Percentiles rank a stretch among this genome's conserved stretches.
Evolutionary conservation across 1,140 invertebrate genomes (phyloP).

Genomic region (Dermatophagoides farinae): DNA sequence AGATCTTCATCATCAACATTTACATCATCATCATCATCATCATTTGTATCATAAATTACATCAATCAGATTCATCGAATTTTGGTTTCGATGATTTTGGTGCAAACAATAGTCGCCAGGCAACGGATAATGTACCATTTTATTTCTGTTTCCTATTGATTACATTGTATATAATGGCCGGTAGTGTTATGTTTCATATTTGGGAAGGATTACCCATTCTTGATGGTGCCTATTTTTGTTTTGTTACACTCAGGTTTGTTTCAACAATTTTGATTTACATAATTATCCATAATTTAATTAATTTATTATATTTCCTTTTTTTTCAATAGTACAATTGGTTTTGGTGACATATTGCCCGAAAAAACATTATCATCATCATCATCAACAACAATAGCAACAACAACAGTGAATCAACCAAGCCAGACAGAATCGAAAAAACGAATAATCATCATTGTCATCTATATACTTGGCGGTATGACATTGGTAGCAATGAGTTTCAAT

Average conservation of each 20-base stretch:
- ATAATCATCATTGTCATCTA: constrained; percentile 31
- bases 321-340: constrained; percentile 39
- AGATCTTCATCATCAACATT: neutral
- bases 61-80: neutral
- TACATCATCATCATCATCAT: neutral
- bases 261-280: neutral
- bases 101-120: neutral
- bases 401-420: constrained; percentile 21
- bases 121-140: constrained; percentile 17
- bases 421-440: constrained; percentile 24
- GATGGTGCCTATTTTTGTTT: constrained; percentile 23
- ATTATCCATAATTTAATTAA: neutral
- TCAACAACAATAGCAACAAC: no score
- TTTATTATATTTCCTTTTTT: neutral
- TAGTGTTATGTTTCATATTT: constrained; percentile 26
- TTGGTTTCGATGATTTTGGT: neutral
- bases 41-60: neutral
- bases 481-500: constrained; percentile 95
- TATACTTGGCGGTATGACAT: constrained; percentile 52
- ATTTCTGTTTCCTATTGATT: constrained; percentile 19
- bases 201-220: constrained; percentile 28
- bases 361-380: constrained; percentile 24
- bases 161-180: constrained; percentile 23
- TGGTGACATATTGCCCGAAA: constrained; percentile 39
- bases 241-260: constrained; percentile 17